A percentile compares a stretch with the other conserved stretches of the same genome.
Evolutionary conservation across 2,113 vertebrate species (phyloP).

Genomic region (Platichthys stellatus): DNA sequence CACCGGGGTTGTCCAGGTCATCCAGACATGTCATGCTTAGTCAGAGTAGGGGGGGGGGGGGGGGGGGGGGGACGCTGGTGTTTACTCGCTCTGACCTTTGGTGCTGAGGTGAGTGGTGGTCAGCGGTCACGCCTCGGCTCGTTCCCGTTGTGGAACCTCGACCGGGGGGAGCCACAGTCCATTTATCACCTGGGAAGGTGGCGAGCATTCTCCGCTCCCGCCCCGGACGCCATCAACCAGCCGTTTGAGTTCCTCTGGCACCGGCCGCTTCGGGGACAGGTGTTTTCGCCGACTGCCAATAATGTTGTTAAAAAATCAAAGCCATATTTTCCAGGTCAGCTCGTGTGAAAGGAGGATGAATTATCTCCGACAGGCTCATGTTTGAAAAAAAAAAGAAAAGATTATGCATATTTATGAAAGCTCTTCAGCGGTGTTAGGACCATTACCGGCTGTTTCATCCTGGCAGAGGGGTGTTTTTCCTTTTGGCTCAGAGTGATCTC

Average conservation of each 20-base stretch:
- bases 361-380: slow-evolving; percentile 67
- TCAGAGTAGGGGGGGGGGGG: slow-evolving; percentile 19
- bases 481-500: slow-evolving; percentile 65
- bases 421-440: slow-evolving; percentile 67
- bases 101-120: slow-evolving; percentile 41
- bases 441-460: slow-evolving; percentile 83
- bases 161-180: slow-evolving; percentile 35
- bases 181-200: slow-evolving; percentile 56
- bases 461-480: slow-evolving; percentile 81
- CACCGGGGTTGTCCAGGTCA: slow-evolving; percentile 64
- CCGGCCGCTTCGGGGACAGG: slow-evolving; percentile 49
- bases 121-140: slow-evolving; percentile 22
- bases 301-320: slow-evolving; percentile 68
- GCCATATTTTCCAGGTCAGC: slow-evolving; percentile 68
- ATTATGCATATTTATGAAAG: slow-evolving; percentile 78
- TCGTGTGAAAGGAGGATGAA: slow-evolving; percentile 68
- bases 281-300: slow-evolving; percentile 65
- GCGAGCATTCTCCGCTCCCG: slow-evolving; percentile 33
- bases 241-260: slow-evolving; percentile 53
- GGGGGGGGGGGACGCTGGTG: not conserved
- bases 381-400: slow-evolving; percentile 41
- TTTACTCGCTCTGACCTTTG: slow-evolving; percentile 47
- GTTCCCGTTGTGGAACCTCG: slow-evolving; percentile 26
- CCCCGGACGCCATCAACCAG: slow-evolving; percentile 37
- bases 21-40: slow-evolving; percentile 44